Evolutionary conservation across 2,113 vertebrate genomes (phyloP).

Genomic region (Recurvirostra avosetta): DNA sequence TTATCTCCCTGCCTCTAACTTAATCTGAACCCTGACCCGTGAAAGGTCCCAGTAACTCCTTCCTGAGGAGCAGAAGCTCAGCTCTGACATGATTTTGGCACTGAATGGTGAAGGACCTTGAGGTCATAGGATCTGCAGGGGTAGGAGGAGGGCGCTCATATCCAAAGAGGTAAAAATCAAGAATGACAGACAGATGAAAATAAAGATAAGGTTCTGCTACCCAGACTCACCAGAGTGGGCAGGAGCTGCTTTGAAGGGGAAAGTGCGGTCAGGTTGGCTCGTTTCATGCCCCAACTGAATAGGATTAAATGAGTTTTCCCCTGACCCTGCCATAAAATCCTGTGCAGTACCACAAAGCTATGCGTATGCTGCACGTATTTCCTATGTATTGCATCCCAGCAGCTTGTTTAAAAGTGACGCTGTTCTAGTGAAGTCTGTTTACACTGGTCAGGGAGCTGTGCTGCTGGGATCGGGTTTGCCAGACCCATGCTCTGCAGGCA

Average conservation of each 20-base stretch:
- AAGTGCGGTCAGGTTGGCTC: background rate
- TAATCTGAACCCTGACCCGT: background rate
- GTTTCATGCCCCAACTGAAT: background rate
- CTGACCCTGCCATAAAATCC: background rate
- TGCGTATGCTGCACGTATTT: rapidly evolving
- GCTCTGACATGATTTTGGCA: background rate
- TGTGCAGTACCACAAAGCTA: background rate
- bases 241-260: background rate
- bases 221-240: background rate
- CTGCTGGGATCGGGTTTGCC: background rate
- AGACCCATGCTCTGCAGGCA: background rate
- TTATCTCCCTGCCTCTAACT: background rate
- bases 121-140: background rate
- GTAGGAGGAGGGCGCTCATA: background rate
- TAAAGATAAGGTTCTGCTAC: background rate
- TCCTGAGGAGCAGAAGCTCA: background rate
- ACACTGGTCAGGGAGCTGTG: background rate
- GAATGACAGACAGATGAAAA: background rate
- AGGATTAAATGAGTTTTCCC: background rate
- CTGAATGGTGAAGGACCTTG: background rate
- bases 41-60: background rate
- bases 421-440: rapidly evolving
- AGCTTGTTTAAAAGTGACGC: background rate
- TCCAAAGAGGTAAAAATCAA: background rate
- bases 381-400: background rate